Conservation (phyloP, 2,888 invertebrate genomes). For the Hyposoter dolosus region DNA sequence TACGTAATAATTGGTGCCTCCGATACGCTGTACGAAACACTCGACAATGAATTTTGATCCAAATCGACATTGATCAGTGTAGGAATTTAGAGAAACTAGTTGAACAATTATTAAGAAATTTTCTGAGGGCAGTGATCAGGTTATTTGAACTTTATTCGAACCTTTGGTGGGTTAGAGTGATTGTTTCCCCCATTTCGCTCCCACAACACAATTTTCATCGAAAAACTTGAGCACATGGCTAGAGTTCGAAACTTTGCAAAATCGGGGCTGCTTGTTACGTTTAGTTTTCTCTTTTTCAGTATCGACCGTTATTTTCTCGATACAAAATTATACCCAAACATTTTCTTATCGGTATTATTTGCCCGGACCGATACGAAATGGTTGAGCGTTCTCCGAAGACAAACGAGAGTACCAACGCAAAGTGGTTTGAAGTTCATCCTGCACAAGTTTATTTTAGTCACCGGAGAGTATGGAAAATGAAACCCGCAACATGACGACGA, state of each 20-base stretch:
- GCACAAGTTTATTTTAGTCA: constrained; percentile 77
- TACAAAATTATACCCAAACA: background rate
- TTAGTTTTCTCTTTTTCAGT: background rate
- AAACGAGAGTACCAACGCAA: constrained; percentile 67
- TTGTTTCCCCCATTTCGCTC: too few species aligned
- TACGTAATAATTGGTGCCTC: background rate
- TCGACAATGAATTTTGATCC: constrained; percentile 25
- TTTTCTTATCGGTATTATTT: background rate
- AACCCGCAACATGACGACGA: constrained; percentile 36
- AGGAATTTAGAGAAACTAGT: background rate
- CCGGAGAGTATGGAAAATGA: constrained; percentile 33
- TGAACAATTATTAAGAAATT: too few species aligned
- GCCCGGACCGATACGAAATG: background rate
- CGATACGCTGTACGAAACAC: constrained; percentile 27
- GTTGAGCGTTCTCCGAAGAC: background rate
- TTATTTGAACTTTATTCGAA: too few species aligned
- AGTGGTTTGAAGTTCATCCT: constrained; percentile 75
- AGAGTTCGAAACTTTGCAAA: too few species aligned
- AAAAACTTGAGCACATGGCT: background rate
- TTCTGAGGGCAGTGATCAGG: too few species aligned
- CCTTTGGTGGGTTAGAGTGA: too few species aligned
- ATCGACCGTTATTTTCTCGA: background rate
- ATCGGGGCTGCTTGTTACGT: background rate
- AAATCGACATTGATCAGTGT: background rate
- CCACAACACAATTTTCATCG: background rate